Evolutionary conservation across 2,113 vertebrate genomes (phyloP), one percentile per base, ranked within the genome.

Genomic region (Xiphorhynchus elegans): DNA sequence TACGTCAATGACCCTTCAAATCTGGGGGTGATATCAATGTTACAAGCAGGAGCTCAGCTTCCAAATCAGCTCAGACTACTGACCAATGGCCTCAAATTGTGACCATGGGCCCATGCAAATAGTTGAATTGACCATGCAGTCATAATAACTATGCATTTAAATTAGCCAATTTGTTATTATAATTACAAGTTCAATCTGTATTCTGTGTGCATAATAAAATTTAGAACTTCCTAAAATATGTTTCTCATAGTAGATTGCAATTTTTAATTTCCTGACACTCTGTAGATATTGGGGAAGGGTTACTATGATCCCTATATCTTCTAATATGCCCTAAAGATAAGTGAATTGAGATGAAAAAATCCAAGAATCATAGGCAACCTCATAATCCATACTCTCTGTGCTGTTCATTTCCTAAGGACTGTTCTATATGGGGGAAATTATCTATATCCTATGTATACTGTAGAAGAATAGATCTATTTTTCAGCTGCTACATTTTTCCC

Each of bases 311-410:
- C 24, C 35, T 60, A 4, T 35, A 55, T 86, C 87, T 95, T 96
- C 88, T 86, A 86, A 90, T 93, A 90, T 78, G 92, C 84, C 89
- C 82, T 77, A 70, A 83, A 97, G 87, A 58, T 50, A 95, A 88
- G 42, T 88, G 87, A 94, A 84, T 87, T 70, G 83, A 88, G 89
- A 97, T 59, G 76, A 90, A 94, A 91, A 96, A 62, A 77, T 67
- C 63, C 76, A 87, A 59, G 73, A 94, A 89, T 80, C 73, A 81
- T 33, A 80, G 52, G 90, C 84, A 95, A 84, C 68, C 70, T 90
- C 90, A 79, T 84, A 96, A 90, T 84, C 72, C 87, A 79, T 93
- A 81, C 33, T 66, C 29, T 84, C 74, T 77, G 66, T 64, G 70
- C 74, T 82, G 73, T 62, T 89, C 74, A 78, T 83, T 94, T 96